These are phyloP conservation scores for Propithecus coquereli DNA, from an alignment of 2,113 vertebrate genomes.

Conservation along the genomic window DNA sequence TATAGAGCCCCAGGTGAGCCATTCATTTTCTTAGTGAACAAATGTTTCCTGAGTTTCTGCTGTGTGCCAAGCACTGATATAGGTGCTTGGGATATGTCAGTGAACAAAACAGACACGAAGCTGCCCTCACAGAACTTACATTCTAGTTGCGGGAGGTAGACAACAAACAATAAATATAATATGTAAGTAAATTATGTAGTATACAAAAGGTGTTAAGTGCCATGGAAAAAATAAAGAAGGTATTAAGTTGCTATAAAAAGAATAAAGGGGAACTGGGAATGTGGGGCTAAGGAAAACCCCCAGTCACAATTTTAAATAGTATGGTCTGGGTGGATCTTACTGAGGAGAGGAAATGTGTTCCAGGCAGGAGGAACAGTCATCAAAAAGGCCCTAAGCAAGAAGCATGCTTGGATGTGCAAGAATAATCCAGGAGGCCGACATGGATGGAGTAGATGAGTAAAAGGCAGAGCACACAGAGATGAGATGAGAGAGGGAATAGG, in stretches of 20 bases:
- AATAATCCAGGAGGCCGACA: neutral
- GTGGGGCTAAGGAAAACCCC: neutral
- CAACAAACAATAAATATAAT: neutral
- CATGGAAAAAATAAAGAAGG: neutral
- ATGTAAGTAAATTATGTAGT: neutral
- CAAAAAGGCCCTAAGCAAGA: neutral
- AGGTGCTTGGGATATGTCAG: neutral
- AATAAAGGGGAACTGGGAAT: neutral
- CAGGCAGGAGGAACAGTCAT: neutral
- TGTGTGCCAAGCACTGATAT: neutral
- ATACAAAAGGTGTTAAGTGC: neutral
- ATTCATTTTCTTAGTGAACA: neutral
- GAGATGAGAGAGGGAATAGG: neutral
- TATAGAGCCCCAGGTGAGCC: neutral
- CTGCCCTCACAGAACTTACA: neutral
- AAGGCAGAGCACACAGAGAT: neutral
- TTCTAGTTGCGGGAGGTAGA: neutral
- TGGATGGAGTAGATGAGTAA: neutral
- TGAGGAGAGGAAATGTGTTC: neutral
- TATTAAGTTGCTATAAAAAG: neutral
- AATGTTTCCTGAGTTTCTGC: neutral
- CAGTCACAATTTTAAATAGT: neutral
- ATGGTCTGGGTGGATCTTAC: neutral
- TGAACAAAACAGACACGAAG: neutral
- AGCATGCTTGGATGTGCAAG: neutral